phyloP scores from a whole-genome alignment of 1,140 invertebrate genomes.

The Solen grandis region DNA sequence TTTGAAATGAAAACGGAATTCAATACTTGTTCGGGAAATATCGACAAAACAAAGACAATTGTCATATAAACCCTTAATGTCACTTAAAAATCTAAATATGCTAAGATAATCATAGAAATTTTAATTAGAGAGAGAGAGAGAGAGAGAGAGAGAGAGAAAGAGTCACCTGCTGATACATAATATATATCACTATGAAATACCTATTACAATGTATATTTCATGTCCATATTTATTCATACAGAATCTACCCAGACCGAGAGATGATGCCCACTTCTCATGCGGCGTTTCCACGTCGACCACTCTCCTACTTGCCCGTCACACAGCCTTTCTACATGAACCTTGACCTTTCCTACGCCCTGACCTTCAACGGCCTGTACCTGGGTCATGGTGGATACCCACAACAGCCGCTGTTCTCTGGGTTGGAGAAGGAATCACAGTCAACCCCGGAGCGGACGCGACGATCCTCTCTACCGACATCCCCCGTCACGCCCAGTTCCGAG shows the following conservation, averaged over 20 bases:
- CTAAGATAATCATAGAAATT: too few species aligned
- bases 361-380: background rate
- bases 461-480: constrained; percentile 16
- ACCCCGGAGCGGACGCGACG: background rate
- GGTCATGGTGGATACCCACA: background rate
- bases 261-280: background rate
- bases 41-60: too few species aligned
- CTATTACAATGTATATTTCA: too few species aligned
- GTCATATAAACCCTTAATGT: too few species aligned
- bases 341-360: background rate
- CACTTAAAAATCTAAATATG: too few species aligned
- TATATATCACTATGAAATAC: too few species aligned
- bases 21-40: too few species aligned
- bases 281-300: background rate
- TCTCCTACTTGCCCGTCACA: background rate
- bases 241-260: background rate
- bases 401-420: background rate
- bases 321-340: background rate
- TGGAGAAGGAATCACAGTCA: background rate
- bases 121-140: too few species aligned
- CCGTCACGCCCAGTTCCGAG: background rate
- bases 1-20: too few species aligned
- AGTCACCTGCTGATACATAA: too few species aligned
- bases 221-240: constrained; percentile 15
- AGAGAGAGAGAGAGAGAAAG: too few species aligned